Evolutionary conservation across 1,140 invertebrate genomes (phyloP), one percentile per base, ranked within the genome.

Genomic region (Drosophila nigrodunni): DNA sequence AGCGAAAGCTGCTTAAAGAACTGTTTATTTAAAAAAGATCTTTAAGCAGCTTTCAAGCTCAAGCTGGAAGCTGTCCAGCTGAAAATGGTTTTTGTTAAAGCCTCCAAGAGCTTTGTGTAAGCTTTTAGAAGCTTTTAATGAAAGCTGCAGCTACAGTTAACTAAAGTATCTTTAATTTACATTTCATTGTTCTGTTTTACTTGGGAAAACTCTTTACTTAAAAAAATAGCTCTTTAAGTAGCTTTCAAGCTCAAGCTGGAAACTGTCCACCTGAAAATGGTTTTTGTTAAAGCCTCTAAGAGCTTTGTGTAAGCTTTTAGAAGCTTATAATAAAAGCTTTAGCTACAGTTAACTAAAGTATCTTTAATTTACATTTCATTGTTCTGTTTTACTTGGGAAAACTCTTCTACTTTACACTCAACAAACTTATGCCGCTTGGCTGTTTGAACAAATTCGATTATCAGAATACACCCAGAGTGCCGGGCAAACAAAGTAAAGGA

Each of bases 391-490:
- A 49, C 55, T 50, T 65, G 47, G 25, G 25, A 57, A 49, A 39
- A 37, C 21, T 11, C 25, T 50, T 60, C 55, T 59, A 18, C 46
- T 55, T 61, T 68, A 30, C 25, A 30, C 50, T 62, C 66, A 66
- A 76, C 61, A 75, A 76, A 74, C 77, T 81, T 78, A 68, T 74
- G 62, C 74, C 64, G 52, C 60, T 60, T 68, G 72, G 76, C 85
- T 86, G 86, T 86, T 86, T 90, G 86, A 77, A 69, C 87, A 90
- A 90, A 90, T 90, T 90, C 83, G 87, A 90, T 90, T 90, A 90
- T 90, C 87, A 83, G 78, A 90, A 78, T 79, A 80, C 69, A 69
- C 69, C 50, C 49, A 49, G 66, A 64, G 47, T 62, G 76, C 52
- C 62, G 44, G 49, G 15, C 54, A 55, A 34, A 39, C 35, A 49